Base-by-base conservation (phyloP, 2,888 invertebrate species). In the Campaea margaritaria region DNA sequence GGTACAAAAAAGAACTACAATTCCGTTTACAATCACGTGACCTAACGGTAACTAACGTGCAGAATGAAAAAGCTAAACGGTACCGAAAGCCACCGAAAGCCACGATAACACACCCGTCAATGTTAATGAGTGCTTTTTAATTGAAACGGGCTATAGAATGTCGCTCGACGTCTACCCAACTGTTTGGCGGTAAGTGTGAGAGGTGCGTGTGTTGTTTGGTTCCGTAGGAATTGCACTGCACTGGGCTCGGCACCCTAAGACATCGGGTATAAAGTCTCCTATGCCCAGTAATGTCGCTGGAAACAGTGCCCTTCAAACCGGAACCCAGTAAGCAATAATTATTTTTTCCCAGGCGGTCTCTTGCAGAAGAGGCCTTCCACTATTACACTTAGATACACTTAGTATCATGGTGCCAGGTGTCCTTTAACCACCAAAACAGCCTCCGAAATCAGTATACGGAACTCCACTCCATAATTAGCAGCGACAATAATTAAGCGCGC, bases 401-500 rank as follows among this genome's bases (percentile, higher is more conserved):
- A n/a, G n/a, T n/a, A n/a, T n/a, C n/a, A n/a, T n/a, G n/a, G n/a
- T n/a, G 10, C 34, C 34, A 9, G 8, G 11, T n/a, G n/a, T n/a
- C 38, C 38, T 4, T n/a, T n/a, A n/a, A n/a, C n/a, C n/a, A n/a
- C n/a, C n/a, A 4, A 12, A 12, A 15, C 0, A 3, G 41, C 9
- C 1, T 15, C 41, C 12, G 2, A 45, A 14, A 28, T n/a, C 2
- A n/a, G 13, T 14, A 42, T 28, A 53, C 48, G 34, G 57, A 63
- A 58, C 59, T 58, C 58, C 14, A n/a, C 38, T 72, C 78, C 73
- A 82, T 89, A 91, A 91, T 91, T 91, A 91, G 86, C 82, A 71
- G 71, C 75, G 69, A 68, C 67, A 80, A 86, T 87, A 91, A 91
- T 91, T 89, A 91, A 87, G 85, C 79, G 70, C 74, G 71, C 74